Conservation (phyloP, 2,797 vertebrate species). For the Dermochelys coriacea region DNA sequence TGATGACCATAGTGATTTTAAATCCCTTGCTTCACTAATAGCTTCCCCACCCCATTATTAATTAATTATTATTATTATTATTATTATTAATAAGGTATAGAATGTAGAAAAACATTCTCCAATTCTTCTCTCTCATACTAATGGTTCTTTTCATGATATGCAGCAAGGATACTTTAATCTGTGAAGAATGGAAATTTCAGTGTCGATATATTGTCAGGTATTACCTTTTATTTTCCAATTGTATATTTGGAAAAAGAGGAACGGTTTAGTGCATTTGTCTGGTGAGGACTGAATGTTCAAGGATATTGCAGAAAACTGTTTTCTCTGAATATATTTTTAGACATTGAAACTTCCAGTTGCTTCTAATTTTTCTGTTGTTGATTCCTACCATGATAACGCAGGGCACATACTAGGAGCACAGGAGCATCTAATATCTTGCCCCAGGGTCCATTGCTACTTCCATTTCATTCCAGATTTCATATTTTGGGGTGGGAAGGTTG, state of each 20-base stretch:
- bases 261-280: conserved; percentile 68
- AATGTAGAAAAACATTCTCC: conserved; percentile 52
- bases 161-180: conserved; percentile 79
- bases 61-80: background rate
- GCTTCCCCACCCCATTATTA: conserved; percentile 41
- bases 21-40: conserved; percentile 54
- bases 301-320: conserved; percentile 47
- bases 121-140: conserved; percentile 19
- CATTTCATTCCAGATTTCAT: accelerated
- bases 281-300: conserved; percentile 15
- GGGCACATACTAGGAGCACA: background rate
- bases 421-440: accelerated
- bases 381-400: background rate
- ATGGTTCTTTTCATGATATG: conserved; percentile 75
- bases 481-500: background rate
- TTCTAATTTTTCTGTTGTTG: background rate
- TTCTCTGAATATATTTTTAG: background rate
- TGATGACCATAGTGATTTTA: background rate
- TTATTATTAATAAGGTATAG: conserved; percentile 36
- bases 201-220: conserved; percentile 55
- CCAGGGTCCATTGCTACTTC: accelerated
- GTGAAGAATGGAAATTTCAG: conserved; percentile 73
- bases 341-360: background rate
- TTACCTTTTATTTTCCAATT: conserved; percentile 74
- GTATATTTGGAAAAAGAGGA: conserved; percentile 70